phyloP scores from a whole-genome alignment of 2,797 vertebrate genomes.

The Furcifer pardalis region DNA sequence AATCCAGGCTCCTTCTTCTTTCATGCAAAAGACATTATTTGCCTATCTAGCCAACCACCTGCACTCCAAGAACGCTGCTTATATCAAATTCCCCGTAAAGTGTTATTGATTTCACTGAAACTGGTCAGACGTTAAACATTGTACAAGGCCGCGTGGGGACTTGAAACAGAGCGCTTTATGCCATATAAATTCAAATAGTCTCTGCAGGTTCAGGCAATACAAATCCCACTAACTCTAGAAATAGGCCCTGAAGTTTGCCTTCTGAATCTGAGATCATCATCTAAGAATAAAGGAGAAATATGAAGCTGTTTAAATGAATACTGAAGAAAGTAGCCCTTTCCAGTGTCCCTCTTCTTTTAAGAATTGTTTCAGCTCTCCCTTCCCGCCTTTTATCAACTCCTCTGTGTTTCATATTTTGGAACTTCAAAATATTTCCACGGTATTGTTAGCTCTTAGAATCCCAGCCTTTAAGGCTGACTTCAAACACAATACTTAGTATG shows the following conservation, averaged over 20 bases:
- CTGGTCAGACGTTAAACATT: not conserved
- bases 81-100: slow-evolving; percentile 31
- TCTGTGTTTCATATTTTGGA: not conserved
- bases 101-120: not conserved
- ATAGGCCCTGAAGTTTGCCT: slow-evolving; percentile 44
- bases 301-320: slow-evolving; percentile 31
- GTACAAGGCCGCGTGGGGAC: not conserved
- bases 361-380: not conserved
- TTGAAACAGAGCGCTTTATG: not conserved
- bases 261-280: slow-evolving; percentile 51
- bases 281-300: slow-evolving; percentile 46
- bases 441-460: not conserved
- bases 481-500: not conserved
- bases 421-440: not conserved
- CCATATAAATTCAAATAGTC: slow-evolving; percentile 22
- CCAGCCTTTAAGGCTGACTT: not conserved
- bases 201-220: slow-evolving; percentile 5
- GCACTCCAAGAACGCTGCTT: not conserved
- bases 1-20: slow-evolving; percentile 8
- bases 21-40: not conserved
- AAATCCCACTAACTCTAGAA: slow-evolving; percentile 52
- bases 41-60: not conserved
- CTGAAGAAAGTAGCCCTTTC: not conserved
- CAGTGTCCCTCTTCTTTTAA: not conserved
- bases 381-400: not conserved